A percentile compares a stretch with the other conserved stretches of the same genome.
Evolutionary conservation across 2,113 vertebrate genomes (phyloP).

Genomic region (Nycticryphes semicollaris): DNA sequence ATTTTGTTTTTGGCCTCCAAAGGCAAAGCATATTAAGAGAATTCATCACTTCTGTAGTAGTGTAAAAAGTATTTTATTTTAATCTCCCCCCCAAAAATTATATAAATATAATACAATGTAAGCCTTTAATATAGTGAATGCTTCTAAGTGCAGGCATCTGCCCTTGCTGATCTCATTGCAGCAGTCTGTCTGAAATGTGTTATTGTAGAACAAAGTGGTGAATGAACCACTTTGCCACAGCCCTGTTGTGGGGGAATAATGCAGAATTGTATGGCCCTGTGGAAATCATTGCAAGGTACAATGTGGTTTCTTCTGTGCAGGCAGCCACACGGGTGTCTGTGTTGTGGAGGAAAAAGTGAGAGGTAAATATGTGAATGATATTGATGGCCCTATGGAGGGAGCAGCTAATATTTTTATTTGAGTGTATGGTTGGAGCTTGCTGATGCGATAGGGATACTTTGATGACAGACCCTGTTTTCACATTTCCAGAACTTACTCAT

Average conservation of each 20-base stretch:
- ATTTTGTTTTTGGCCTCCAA: not conserved
- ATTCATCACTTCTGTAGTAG: conserved; percentile 25
- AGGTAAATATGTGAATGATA: not conserved
- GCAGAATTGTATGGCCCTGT: not conserved
- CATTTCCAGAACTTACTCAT: not conserved
- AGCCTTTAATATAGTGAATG: not conserved
- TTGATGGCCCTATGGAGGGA: not conserved
- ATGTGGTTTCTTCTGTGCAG: not conserved
- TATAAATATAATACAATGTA: not conserved
- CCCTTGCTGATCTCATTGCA: not conserved
- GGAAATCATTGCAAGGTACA: not conserved
- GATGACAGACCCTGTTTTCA: not conserved
- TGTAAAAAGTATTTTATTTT: not conserved
- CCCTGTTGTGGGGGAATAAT: not conserved
- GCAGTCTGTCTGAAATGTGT: not conserved
- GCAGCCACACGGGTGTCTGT: not conserved
- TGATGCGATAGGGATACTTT: not conserved
- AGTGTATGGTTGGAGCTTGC: not conserved
- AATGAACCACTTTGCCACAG: not conserved
- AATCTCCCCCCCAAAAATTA: not conserved
- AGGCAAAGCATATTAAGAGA: conserved; percentile 1
- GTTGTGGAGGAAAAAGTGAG: not conserved
- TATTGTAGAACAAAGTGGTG: not conserved
- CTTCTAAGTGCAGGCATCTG: not conserved
- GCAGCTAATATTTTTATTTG: not conserved